Evolutionary conservation across 2,113 vertebrate species (phyloP), one percentile per base, ranked within the genome.

Genomic region (Toxotes jaculatrix): DNA sequence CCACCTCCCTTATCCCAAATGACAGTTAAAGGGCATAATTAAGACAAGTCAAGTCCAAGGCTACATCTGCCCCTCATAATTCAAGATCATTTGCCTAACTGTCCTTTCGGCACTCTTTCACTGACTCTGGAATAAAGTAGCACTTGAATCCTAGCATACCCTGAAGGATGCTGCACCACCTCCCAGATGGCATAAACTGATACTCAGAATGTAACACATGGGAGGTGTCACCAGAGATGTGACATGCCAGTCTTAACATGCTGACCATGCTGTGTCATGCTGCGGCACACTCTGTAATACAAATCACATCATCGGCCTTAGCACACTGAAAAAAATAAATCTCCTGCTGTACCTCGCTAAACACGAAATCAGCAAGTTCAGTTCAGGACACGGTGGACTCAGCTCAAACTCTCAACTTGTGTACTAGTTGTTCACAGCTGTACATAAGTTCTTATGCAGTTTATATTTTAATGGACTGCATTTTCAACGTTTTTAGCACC

Each of bases 101-200:
- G 59, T 55, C 64, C 68, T 71, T 74, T 74, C 71, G 53, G 6
- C 4, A 11, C 45, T 43, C 27, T 45, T 27, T 27, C 19, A 62
- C 62, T 84, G 68, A 76, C 73, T 79, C 60, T 31, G 21, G 32
- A 64, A 71, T 57, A 65, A 74, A 84, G 67, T 16, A 77, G 82
- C 47, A 16, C 72, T 67, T 80, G 27, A 83, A 60, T 82, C 69
- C 68, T 42, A 62, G 34, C 74, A 66, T 82, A 21, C 45, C 55
- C 32, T 56, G 40, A 65, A 14, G 47, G 84, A 86, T 53, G 11
- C 69, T 79, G 82, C 79, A 55, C 36, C 16, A 34, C 61, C 32
- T 83, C 74, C 78, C 87, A 89, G 71, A 92, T 92, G 88, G 85
- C 82, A 69, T 77, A 53, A 71, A 49, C 79, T 64, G 84, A 85